These are phyloP conservation scores for Achatina immaculata DNA, from an alignment of 1,140 invertebrate genomes.

Conservation along the genomic window DNA sequence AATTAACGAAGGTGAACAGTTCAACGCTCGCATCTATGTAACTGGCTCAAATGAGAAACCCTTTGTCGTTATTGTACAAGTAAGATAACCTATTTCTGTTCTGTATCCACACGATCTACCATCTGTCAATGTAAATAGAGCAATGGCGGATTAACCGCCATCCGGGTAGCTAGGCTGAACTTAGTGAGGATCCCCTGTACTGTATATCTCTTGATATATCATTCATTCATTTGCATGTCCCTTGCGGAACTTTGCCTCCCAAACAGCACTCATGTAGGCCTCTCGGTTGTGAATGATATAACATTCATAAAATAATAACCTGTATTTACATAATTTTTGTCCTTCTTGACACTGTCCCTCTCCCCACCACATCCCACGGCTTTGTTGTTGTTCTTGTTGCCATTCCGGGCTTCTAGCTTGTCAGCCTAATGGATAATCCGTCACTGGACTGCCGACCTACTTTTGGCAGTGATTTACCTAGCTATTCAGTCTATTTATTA, in stretches of 20 bases:
- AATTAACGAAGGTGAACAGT: constrained; percentile 58
- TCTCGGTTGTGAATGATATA: too few relatives aligned
- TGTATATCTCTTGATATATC: not conserved
- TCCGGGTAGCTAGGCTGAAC: too few relatives aligned
- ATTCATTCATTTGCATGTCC: too few relatives aligned
- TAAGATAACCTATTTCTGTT: constrained; percentile 43
- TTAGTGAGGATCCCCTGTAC: not conserved
- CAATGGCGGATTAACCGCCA: too few relatives aligned
- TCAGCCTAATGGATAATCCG: not conserved
- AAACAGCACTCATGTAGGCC: too few relatives aligned
- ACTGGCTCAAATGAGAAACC: constrained; percentile 46
- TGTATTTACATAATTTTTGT: too few relatives aligned
- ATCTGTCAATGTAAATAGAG: not conserved
- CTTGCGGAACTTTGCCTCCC: too few relatives aligned
- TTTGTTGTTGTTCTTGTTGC: not conserved
- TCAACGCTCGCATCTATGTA: constrained; percentile 49
- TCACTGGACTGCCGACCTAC: too few relatives aligned
- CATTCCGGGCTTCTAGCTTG: not conserved
- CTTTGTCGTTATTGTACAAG: constrained; percentile 55
- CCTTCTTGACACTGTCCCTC: not conserved
- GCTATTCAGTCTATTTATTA: too few relatives aligned
- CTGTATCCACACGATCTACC: not conserved
- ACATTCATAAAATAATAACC: too few relatives aligned
- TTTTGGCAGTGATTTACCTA: too few relatives aligned
- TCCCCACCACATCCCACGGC: not conserved